Base-by-base conservation (phyloP, 2,888 invertebrate genomes). In the Euzophera pinguis region DNA sequence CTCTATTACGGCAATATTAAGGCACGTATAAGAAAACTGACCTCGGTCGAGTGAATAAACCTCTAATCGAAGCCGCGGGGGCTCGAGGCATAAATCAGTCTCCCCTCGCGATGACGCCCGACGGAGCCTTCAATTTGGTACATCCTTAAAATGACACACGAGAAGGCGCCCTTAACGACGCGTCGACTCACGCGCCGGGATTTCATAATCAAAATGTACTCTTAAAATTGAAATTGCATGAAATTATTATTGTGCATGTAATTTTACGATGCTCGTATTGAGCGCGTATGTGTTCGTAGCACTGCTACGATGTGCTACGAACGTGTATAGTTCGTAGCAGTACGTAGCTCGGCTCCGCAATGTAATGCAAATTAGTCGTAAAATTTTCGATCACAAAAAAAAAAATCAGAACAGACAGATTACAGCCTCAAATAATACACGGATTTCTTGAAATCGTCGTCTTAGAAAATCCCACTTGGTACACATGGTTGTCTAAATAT, bases 121-220 rank as follows among this genome's bases (percentile, higher is more conserved):
- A 65, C 77, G 82, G 86, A 88, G 84, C 87, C 90, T 90, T 90
- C 90, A 90, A 90, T 90, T 90, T 90, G 86, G 88, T 83, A 88
- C 89, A 89, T 90, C 90, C 90, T 90, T 90, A 90, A 90, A 90
- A 90, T 90, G 90, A 90, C 89, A 90, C 85, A 89, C 84, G 90
- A 90, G 85, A 86, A 78, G 79, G 76, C 76, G 71, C 75, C 78
- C 81, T 80, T 90, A 88, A 90, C 88, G 89, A 90, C 71, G 67
- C 81, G 78, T 78, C 81, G 77, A 75, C 75, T 73, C 78, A 71
- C 75, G 71, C 75, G 69, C 71, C 72, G 64, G 64, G 71, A 74
- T 77, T 81, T 67, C 64, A 69, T 70, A 73, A 70, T 75, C 45
- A 45, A 32, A 75, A 77, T 75, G 63, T 75, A 72, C 69, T 17